Evolutionary conservation across 2,797 vertebrate species (phyloP).

Genomic region (Arnoldichthys spilopterus): DNA sequence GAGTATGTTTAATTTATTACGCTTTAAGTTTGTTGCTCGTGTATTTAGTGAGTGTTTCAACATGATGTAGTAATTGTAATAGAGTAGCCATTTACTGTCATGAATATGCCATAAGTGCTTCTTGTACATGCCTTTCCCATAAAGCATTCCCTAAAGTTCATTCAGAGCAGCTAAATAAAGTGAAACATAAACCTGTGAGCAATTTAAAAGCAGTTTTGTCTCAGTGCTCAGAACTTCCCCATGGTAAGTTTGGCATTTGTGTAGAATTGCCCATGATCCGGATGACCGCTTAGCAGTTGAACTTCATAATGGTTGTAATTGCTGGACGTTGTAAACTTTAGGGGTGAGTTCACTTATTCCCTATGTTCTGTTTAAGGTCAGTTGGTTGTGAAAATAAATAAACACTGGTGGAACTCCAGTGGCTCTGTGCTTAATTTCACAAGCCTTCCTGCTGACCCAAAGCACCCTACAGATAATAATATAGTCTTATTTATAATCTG

Average conservation of each 20-base stretch:
- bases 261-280: neutral
- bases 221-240: neutral
- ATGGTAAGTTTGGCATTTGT: neutral
- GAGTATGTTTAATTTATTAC: too few species aligned
- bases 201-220: neutral
- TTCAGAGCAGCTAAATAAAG: neutral
- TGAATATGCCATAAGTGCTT: neutral
- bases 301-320: constrained; percentile 9
- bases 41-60: too few species aligned
- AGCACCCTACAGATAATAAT: neutral
- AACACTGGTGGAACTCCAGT: neutral
- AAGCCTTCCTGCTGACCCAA: neutral
- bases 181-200: neutral
- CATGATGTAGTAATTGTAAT: too few species aligned
- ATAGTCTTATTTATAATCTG: too few species aligned
- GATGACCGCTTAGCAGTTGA: neutral
- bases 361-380: neutral
- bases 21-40: too few species aligned
- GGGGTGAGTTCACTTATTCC: neutral
- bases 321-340: constrained; percentile 5
- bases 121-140: neutral
- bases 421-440: neutral
- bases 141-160: neutral
- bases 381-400: constrained; percentile 3
- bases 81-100: too few species aligned